Evolutionary conservation across 2,113 vertebrate genomes (phyloP), one percentile per base, ranked within the genome.

Genomic region (Nanorana parkeri): DNA sequence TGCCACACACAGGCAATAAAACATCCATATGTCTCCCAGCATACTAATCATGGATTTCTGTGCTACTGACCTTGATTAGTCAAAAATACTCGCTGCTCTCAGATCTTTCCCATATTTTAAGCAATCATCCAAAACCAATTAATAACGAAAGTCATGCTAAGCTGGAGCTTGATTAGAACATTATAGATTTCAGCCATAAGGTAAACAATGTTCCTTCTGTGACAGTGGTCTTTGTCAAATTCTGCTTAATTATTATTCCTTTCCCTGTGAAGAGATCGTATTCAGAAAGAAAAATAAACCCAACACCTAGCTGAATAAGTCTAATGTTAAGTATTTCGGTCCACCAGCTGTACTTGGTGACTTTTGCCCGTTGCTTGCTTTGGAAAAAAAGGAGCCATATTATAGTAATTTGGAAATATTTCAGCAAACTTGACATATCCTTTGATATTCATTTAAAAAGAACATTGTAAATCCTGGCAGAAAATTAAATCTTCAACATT

Each of bases 281-380:
- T 75, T 60, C 29, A 75, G 72, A 75, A 75, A 75, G 72, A 58
- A 75, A 75, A 75, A 75, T 75, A 75, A 75, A 75, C 72, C 72
- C 21, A 60, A 58, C 72, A 60, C 72, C 72, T 61, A 75, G 72
- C 41, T 75, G 36, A 75, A 61, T 75, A 75, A 75, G 72, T 75
- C 55, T 75, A 28, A 75, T 21, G 58, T 74, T 74, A 26, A 56
- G 26, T 36, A 7, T 41, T 73, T 41, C n/a, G 17, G 28, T 23
- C n/a, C 55, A 4, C 20, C 55, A 61, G 72, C 28, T 75, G 72
- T 75, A 6, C 55, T 41, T 41, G 72, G 72, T 61, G 58, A 63
- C 41, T 41, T 29, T 36, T 60, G 32, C 7, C 26, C 55, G 58
- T 75, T 61, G 61, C 72, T 41, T 11, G 5, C 23, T 72, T 19